Evolutionary conservation across 1,140 invertebrate species (phyloP).

Genomic region (Oreohelix idahoensis): DNA sequence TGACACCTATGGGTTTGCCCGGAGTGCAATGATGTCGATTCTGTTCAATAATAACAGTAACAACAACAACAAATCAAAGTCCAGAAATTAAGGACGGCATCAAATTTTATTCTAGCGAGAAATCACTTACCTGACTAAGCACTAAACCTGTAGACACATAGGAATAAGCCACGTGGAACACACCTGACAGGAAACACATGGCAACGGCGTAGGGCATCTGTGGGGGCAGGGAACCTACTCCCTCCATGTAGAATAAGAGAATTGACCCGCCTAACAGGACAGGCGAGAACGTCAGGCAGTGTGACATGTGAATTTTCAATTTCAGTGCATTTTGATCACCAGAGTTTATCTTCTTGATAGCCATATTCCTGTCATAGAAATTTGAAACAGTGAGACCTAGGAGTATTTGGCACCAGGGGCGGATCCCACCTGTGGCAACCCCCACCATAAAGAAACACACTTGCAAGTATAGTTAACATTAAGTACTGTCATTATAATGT

Average conservation of each 20-base stretch:
- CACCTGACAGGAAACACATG: not conserved
- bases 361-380: constrained; percentile 14
- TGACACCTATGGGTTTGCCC: too few relatives aligned
- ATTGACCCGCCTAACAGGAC: not conserved
- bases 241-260: not conserved
- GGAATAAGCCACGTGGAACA: constrained; percentile 22
- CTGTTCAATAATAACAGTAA: too few relatives aligned
- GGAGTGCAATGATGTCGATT: too few relatives aligned
- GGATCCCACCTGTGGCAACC: too few relatives aligned
- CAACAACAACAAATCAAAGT: too few relatives aligned
- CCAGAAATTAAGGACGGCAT: too few relatives aligned
- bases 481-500: too few relatives aligned
- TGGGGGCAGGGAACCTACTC: not conserved
- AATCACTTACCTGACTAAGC: not conserved
- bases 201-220: not conserved
- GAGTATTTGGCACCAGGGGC: too few relatives aligned
- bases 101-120: too few relatives aligned
- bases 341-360: not conserved
- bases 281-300: not conserved
- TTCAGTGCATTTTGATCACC: not conserved
- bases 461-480: too few relatives aligned
- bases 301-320: not conserved
- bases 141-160: constrained; percentile 13
- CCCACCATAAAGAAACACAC: too few relatives aligned
- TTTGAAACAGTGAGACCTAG: too few relatives aligned